Evolutionary conservation across 2,888 invertebrate genomes (phyloP), one percentile per base, ranked within the genome.

Genomic region (Leptinotarsa rubiginosa): DNA sequence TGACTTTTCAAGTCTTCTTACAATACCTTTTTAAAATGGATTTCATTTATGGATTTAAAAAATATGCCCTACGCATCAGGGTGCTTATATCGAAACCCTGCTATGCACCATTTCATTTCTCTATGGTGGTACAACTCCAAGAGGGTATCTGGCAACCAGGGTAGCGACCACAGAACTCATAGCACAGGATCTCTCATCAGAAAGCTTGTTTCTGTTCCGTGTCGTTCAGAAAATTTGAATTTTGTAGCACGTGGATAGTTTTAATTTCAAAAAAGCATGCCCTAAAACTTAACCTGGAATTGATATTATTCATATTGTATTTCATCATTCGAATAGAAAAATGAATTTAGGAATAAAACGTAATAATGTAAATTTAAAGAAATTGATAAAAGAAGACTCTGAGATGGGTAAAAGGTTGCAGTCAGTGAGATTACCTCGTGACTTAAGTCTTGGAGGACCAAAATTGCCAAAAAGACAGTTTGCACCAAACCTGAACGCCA

Each of bases 401-500:
- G 67, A 64, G 16, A 64, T 31, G 20, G 25, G 49, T 47, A 66
- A 68, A 52, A 82, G 87, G 69, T 76, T 87, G 65, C 80, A 84
- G 69, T 86, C 87, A 3, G 78, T 87, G 56, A 83, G 81, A 73
- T 65, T 83, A 54, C 85, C 86, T 18, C 81, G 86, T 75, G 87
- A 87, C 78, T 77, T 87, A 52, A 87, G 82, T 77, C 80, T 87
- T 47, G 86, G 86, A 18, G 83, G 84, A 50, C 80, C 83, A 7
- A 85, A 86, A 78, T 82, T 84, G 31, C 80, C 83, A 16, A 87
- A 86, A 75, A 86, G 85, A 79, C 77, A 82, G 18, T 87, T 84
- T 79, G 80, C 82, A 47, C 87, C 87, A 56, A 87, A 87, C 81
- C 72, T 87, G 72, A 86, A 86, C 78, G 86, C 82, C 20, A 75